Conservation (phyloP, 2,113 vertebrate genomes). For the Recurvirostra avosetta region DNA sequence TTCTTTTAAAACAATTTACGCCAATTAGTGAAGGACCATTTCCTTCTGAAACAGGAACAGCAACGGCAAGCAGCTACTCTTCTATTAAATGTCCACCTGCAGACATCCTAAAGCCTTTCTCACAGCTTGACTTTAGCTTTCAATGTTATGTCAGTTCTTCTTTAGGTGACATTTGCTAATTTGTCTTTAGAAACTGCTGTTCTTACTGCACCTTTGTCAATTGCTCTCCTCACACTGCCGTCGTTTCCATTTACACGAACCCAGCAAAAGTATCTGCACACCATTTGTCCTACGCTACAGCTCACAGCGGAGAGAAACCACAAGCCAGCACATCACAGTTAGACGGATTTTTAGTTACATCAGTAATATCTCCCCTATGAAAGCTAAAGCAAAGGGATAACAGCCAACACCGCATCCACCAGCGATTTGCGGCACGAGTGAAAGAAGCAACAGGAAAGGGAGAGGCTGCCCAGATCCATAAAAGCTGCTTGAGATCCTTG, state of each 20-base stretch:
- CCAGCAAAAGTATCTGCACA: neutral
- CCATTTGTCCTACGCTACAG: neutral
- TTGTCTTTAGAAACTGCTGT: neutral
- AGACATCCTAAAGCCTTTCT: constrained; percentile 47
- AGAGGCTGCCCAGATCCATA: neutral
- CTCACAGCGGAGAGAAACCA: neutral
- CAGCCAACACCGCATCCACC: neutral
- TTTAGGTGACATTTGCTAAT: constrained; percentile 17
- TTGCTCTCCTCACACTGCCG: neutral
- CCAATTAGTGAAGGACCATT: constrained; percentile 59
- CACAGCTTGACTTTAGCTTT: constrained; percentile 50
- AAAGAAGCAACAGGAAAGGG: neutral
- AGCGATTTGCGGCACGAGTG: neutral
- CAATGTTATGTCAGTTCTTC: constrained; percentile 17
- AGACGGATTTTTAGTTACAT: neutral
- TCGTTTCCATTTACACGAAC: neutral
- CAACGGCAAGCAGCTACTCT: neutral
- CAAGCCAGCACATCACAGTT: neutral
- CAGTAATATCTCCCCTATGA: neutral
- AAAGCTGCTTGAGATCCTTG: neutral
- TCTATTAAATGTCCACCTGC: constrained; percentile 41
- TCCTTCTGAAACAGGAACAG: constrained; percentile 32
- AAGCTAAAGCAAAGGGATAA: neutral
- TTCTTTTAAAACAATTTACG: constrained; percentile 48
- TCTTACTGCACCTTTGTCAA: neutral